Conservation (phyloP, 2,888 invertebrate species). For the Terebella lapidaria region DNA sequence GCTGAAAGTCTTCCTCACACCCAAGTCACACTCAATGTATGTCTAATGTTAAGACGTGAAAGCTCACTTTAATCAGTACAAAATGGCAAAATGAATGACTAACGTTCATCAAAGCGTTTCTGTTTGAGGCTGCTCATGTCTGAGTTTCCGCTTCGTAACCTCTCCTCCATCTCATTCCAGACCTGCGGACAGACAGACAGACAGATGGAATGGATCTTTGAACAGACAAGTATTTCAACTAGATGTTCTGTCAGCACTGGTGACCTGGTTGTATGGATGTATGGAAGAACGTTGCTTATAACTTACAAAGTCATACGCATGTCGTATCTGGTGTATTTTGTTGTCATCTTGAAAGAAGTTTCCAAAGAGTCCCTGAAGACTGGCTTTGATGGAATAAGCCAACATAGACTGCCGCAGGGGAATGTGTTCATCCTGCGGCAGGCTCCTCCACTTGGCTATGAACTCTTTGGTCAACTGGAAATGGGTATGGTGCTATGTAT, state of each 20-base stretch:
- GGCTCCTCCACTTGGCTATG: neutral
- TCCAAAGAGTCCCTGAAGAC: neutral
- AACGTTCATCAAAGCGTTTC: neutral
- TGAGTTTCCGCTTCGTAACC: neutral
- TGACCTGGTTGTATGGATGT: no score
- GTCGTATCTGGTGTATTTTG: neutral
- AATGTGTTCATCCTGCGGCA: constrained; percentile 1
- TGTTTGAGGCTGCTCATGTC: neutral
- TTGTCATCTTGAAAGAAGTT: neutral
- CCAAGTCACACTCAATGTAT: no score
- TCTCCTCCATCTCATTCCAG: neutral
- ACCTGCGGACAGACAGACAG: neutral
- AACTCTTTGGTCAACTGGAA: neutral
- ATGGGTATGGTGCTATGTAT: no score
- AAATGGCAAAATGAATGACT: no score
- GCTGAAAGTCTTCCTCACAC: no score
- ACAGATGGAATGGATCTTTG: no score
- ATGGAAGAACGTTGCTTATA: no score
- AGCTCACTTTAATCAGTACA: no score
- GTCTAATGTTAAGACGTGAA: no score
- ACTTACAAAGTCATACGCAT: neutral
- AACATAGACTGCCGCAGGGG: constrained; percentile 1
- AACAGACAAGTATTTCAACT: no score
- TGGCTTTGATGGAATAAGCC: neutral
- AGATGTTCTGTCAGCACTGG: no score